A percentile compares a stretch with the other conserved stretches of the same genome.
Evolutionary conservation across 2,888 invertebrate species (phyloP).

Genomic region (Drosophila multiciliata): DNA sequence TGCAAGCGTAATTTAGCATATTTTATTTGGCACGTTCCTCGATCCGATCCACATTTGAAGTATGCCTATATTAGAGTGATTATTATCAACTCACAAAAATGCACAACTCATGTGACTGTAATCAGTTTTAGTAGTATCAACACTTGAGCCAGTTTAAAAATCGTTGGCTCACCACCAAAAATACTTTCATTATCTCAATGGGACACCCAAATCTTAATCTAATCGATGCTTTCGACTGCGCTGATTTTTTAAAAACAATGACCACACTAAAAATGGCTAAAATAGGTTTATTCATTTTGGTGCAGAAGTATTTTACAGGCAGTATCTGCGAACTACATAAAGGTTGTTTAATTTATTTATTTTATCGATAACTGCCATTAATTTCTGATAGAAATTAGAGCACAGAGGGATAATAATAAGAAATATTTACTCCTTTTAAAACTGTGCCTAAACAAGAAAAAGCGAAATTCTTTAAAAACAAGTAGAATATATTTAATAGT

Average conservation of each 20-base stretch:
- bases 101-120: conserved; percentile 42
- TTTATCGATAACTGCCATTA: background rate
- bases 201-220: conserved; percentile 28
- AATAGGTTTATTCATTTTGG: background rate
- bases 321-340: background rate
- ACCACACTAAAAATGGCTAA: background rate
- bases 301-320: background rate
- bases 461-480: too few species aligned
- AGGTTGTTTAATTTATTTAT: background rate
- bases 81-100: background rate
- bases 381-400: too few species aligned
- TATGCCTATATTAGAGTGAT: background rate
- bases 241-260: conserved; percentile 33
- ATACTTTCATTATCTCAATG: conserved; percentile 11
- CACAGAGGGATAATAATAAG: too few species aligned
- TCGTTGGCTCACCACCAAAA: conserved; percentile 14
- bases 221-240: conserved; percentile 35
- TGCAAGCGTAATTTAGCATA: background rate
- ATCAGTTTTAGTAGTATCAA: conserved; percentile 36
- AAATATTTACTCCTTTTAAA: too few species aligned
- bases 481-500: background rate
- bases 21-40: conserved; percentile 18
- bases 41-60: conserved; percentile 4
- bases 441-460: too few species aligned
- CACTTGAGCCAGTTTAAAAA: conserved; percentile 20